Base-by-base conservation (phyloP, 2,888 invertebrate genomes). In the Chaetoderma sp. region DNA sequence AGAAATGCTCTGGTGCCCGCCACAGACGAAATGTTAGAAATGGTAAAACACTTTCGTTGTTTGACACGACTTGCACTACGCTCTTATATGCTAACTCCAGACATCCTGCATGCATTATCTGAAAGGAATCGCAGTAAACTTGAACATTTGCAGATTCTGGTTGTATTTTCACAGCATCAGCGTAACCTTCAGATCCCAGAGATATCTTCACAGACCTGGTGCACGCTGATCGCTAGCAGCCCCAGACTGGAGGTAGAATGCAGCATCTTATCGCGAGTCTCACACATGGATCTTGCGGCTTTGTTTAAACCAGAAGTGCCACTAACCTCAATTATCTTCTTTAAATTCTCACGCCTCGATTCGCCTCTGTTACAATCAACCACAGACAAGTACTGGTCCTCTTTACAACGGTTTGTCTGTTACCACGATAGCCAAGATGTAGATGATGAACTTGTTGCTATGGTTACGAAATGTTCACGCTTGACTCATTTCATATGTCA, bases 221-320 rank as follows among this genome's bases (percentile, higher is more conserved):
- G 61, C 49, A 36, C 65, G 2, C 70, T 82, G 5, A 54, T 45
- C n/a, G 25, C 36, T 18, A 58, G 68, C 33, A 74, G 73, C 60
- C 79, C 81, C 5, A 65, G 69, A 4, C 62, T 79, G 23, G 52
- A 70, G 30, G 78, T 81, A 4, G 77, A 80, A 32, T 71, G 72
- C 30, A 71, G 74, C 5, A 57, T 81, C 0, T 67, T 79, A 57
- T 73, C 77, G 2, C 64, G 72, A 33, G 71, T 77, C 25, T 74
- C 78, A 8, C 64, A 68, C 18, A 28, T 75, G 2, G 80, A 79
- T 25, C 60, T 81, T 4, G 69, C 68, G n/a, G 69, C 69, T 57
- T 60, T 82, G 56, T 59, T 81, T 21, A 70, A 71, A 56, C 77
- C 77, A 16, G 75, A 78, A 23, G 70, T 79, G 5, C 80, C 80